Evolutionary conservation across 2,888 invertebrate species (phyloP).

Genomic region (Buathra laborator): DNA sequence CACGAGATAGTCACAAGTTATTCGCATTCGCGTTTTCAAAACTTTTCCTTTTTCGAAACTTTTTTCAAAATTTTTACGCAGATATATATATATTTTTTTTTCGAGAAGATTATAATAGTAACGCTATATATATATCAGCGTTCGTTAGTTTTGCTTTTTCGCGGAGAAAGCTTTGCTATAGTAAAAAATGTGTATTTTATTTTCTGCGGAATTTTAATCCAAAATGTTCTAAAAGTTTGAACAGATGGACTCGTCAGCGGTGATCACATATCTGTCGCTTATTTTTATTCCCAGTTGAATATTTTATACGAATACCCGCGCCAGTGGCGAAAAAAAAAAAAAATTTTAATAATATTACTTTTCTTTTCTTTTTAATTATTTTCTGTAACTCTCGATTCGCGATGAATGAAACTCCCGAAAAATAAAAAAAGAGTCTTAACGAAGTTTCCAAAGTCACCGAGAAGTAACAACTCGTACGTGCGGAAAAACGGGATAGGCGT

Average conservation of each 20-base stretch:
- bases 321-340: too few relatives aligned
- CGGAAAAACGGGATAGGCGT: background rate
- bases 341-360: too few relatives aligned
- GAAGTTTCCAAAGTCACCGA: background rate
- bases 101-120: background rate
- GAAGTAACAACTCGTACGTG: constrained; percentile 33
- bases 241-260: too few relatives aligned
- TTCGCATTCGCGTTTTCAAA: background rate
- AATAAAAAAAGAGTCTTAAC: too few relatives aligned
- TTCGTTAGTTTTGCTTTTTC: too few relatives aligned
- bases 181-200: background rate
- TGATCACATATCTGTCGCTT: background rate
- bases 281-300: background rate
- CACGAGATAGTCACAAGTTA: constrained; percentile 16
- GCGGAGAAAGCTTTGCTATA: background rate
- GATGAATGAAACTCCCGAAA: too few relatives aligned
- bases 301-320: too few relatives aligned
- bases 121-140: background rate
- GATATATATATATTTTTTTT: background rate
- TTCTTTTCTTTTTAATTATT: too few relatives aligned
- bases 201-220: background rate
- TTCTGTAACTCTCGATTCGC: too few relatives aligned
- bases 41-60: background rate
- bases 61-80: background rate
- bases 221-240: too few relatives aligned